Percentiles rank a stretch among this genome's conserved stretches.
phyloP scores from a whole-genome alignment of 1,140 invertebrate species.

The Scaptodrosophila lebanonensis region DNA sequence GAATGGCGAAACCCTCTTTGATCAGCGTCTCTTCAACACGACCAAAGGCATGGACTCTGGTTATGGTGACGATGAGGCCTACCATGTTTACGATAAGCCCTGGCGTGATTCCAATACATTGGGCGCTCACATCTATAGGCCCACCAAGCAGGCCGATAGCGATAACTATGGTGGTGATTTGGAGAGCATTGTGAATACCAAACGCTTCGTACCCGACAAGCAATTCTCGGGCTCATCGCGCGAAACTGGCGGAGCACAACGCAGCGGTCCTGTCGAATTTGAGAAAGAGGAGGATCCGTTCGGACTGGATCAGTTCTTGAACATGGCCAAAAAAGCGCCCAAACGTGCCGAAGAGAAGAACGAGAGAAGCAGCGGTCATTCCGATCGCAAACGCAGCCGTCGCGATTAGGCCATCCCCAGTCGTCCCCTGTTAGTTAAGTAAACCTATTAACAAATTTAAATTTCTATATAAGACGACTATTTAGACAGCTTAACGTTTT shows the following conservation, averaged over 20 bases:
- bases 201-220: slow-evolving; percentile 97
- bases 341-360: slow-evolving; percentile 69
- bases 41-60: slow-evolving; percentile 97
- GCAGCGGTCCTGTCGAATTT: slow-evolving; percentile 98
- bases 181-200: slow-evolving; percentile 91
- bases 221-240: slow-evolving; percentile 95
- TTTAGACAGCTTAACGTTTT: slow-evolving; percentile 6
- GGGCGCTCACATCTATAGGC: slow-evolving; percentile 94
- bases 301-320: slow-evolving; percentile 98
- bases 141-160: slow-evolving; percentile 91
- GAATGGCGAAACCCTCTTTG: slow-evolving; percentile 92
- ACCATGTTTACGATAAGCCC: slow-evolving; percentile 98
- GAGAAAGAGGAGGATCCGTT: slow-evolving; percentile 97
- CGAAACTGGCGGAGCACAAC: slow-evolving; percentile 78
- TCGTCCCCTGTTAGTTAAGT: no score
- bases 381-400: slow-evolving; percentile 55
- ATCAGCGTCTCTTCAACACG: slow-evolving; percentile 97
- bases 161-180: slow-evolving; percentile 94
- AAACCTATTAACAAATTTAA: neutral
- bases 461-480: no score
- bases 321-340: slow-evolving; percentile 92
- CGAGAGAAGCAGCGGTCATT: slow-evolving; percentile 49
- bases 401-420: slow-evolving; percentile 37
- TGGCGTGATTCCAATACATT: slow-evolving; percentile 91
- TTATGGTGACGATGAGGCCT: slow-evolving; percentile 98